Conservation (phyloP, 2,888 invertebrate species). For the Parnassius mnemosyne region DNA sequence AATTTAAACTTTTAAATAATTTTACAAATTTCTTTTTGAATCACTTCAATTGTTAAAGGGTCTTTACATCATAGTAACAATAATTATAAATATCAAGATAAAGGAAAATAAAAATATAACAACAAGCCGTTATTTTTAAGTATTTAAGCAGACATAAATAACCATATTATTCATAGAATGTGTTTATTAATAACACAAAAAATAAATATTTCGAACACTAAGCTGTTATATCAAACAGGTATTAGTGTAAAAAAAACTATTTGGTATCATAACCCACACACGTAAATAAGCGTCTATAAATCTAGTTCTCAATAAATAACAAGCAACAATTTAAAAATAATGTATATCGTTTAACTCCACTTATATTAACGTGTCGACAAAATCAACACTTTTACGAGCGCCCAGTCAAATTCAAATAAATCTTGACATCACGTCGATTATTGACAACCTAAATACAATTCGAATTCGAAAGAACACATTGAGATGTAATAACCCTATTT, state of each 20-base stretch:
- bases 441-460: background rate
- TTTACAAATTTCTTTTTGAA: constrained; percentile 35
- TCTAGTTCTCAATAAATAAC: constrained; percentile 22
- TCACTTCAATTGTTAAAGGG: constrained; percentile 41
- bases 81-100: too few species aligned
- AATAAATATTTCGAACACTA: constrained; percentile 57
- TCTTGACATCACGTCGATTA: background rate
- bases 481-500: constrained; percentile 46
- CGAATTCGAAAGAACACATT: constrained; percentile 52
- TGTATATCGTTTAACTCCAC: background rate
- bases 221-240: constrained; percentile 29
- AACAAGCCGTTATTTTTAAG: constrained; percentile 14
- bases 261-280: too few species aligned
- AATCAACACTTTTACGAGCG: background rate
- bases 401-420: constrained; percentile 1
- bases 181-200: constrained; percentile 1
- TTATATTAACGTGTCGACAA: background rate
- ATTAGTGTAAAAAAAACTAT: background rate
- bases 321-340: constrained; percentile 14
- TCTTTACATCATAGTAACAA: constrained; percentile 12
- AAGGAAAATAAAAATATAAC: background rate
- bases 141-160: constrained; percentile 13
- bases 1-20: constrained; percentile 64
- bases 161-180: background rate
- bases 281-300: background rate